Percentiles rank a stretch among this genome's conserved stretches.
phyloP scores from a whole-genome alignment of 2,888 invertebrate species.

The Entomobrya proxima region DNA sequence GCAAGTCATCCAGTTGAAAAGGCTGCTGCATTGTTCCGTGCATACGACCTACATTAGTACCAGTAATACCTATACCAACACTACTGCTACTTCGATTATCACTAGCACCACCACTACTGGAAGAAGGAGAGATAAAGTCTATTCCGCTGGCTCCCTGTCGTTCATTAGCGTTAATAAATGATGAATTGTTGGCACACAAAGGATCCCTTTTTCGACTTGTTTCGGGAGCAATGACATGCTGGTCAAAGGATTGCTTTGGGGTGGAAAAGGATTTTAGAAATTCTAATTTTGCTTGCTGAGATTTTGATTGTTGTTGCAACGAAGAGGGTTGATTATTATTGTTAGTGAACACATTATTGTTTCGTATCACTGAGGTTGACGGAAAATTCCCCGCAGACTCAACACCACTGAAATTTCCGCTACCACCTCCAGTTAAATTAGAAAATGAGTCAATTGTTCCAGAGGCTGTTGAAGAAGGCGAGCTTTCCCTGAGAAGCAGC shows the following conservation, averaged over 20 bases:
- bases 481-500: slow-evolving; percentile 55
- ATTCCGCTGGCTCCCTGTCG: background rate
- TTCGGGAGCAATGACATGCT: background rate
- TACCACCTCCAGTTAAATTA: slow-evolving; percentile 33
- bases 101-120: slow-evolving; percentile 67
- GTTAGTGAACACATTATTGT: slow-evolving; percentile 67
- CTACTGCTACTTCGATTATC: slow-evolving; percentile 39
- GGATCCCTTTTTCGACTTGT: slow-evolving; percentile 39
- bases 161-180: slow-evolving; percentile 48
- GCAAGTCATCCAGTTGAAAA: slow-evolving; percentile 55
- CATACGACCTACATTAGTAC: slow-evolving; percentile 37
- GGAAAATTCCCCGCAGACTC: slow-evolving; percentile 24
- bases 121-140: slow-evolving; percentile 55
- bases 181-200: slow-evolving; percentile 59
- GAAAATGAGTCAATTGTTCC: slow-evolving; percentile 53
- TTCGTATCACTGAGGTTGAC: slow-evolving; percentile 54
- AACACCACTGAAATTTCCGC: background rate
- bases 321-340: slow-evolving; percentile 53
- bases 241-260: slow-evolving; percentile 2
- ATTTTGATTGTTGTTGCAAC: slow-evolving; percentile 45
- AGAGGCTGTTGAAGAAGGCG: slow-evolving; percentile 46
- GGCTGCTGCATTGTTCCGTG: slow-evolving; percentile 18
- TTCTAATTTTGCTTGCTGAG: slow-evolving; percentile 63
- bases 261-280: slow-evolving; percentile 53
- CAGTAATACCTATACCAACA: slow-evolving; percentile 19